These are phyloP conservation scores for Synanceia verrucosa DNA, from an alignment of 2,797 vertebrate species.

Conservation along the genomic window DNA sequence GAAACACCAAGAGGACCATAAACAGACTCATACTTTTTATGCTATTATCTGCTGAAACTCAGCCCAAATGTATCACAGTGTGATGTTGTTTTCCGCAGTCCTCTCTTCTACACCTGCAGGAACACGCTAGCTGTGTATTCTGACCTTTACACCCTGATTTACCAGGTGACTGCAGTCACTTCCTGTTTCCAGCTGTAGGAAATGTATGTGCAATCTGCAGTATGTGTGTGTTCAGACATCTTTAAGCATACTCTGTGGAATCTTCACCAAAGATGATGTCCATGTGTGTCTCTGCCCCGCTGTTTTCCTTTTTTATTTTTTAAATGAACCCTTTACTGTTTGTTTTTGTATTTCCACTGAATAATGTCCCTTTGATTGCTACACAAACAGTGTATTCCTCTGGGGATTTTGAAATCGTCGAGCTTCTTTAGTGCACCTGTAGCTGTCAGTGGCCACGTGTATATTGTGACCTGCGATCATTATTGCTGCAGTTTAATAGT, in stretches of 20 bases:
- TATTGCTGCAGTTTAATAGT: slow-evolving; percentile 65
- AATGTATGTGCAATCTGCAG: slow-evolving; percentile 17
- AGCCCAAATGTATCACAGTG: slow-evolving; percentile 40
- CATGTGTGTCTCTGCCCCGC: slow-evolving; percentile 60
- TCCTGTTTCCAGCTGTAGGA: slow-evolving; percentile 41
- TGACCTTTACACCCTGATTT: slow-evolving; percentile 32
- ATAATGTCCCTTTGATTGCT: slow-evolving; percentile 71
- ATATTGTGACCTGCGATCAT: slow-evolving; percentile 75
- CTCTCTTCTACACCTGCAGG: slow-evolving; percentile 23
- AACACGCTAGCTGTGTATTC: slow-evolving; percentile 7
- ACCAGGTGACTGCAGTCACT: slow-evolving; percentile 32
- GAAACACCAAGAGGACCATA: background rate
- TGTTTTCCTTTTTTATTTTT: slow-evolving; percentile 32
- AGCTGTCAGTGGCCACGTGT: slow-evolving; percentile 74
- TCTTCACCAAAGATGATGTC: slow-evolving; percentile 87
- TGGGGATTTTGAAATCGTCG: slow-evolving; percentile 46
- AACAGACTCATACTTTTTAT: slow-evolving; percentile 27
- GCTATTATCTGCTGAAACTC: slow-evolving; percentile 21
- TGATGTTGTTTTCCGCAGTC: slow-evolving; percentile 43
- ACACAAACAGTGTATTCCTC: slow-evolving; percentile 50
- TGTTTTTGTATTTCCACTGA: slow-evolving; percentile 64
- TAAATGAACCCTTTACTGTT: slow-evolving; percentile 56
- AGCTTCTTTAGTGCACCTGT: slow-evolving; percentile 71
- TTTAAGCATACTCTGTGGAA: slow-evolving; percentile 71
- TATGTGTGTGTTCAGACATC: slow-evolving; percentile 51